A percentile compares a stretch with the other conserved stretches of the same genome.
phyloP scores from a whole-genome alignment of 1,140 invertebrate species.

The Drosophila dunni region DNA sequence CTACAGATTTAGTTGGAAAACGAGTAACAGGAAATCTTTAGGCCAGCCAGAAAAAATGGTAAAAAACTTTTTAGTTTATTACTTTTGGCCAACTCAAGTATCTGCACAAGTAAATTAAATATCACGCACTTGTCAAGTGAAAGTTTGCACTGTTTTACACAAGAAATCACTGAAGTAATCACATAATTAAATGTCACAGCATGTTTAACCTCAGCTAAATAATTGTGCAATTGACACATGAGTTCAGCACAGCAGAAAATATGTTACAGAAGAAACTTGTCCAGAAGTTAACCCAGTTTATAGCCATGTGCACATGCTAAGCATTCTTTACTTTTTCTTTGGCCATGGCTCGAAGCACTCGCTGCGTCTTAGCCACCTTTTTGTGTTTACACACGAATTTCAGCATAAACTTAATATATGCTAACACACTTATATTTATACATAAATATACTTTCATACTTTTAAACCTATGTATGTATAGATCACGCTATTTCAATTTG shows the following conservation, averaged over 20 bases:
- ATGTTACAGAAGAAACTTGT: slow-evolving; percentile 8
- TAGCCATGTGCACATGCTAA: slow-evolving; percentile 39
- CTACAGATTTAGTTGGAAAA: not conserved
- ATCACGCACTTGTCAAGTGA: slow-evolving; percentile 15
- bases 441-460: not conserved
- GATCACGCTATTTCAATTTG: slow-evolving; percentile 70
- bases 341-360: not conserved
- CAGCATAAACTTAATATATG: slow-evolving; percentile 34
- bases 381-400: slow-evolving; percentile 17
- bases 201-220: slow-evolving; percentile 34
- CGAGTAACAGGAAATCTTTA: not conserved
- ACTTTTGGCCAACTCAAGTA: not conserved
- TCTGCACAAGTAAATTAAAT: slow-evolving; percentile 2
- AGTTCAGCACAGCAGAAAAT: not conserved
- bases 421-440: slow-evolving; percentile 11
- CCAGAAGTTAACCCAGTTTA: slow-evolving; percentile 41
- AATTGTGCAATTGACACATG: slow-evolving; percentile 66
- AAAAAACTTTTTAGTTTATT: too few relatives aligned
- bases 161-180: slow-evolving; percentile 6
- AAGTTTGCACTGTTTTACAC: slow-evolving; percentile 12
- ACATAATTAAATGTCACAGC: slow-evolving; percentile 66
- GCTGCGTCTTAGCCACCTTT: not conserved
- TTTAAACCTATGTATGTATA: slow-evolving; percentile 20
- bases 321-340: not conserved
- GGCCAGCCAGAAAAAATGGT: too few relatives aligned